Evolutionary conservation across 2,113 vertebrate species (phyloP).

Genomic region (Leucopternis melanops): DNA sequence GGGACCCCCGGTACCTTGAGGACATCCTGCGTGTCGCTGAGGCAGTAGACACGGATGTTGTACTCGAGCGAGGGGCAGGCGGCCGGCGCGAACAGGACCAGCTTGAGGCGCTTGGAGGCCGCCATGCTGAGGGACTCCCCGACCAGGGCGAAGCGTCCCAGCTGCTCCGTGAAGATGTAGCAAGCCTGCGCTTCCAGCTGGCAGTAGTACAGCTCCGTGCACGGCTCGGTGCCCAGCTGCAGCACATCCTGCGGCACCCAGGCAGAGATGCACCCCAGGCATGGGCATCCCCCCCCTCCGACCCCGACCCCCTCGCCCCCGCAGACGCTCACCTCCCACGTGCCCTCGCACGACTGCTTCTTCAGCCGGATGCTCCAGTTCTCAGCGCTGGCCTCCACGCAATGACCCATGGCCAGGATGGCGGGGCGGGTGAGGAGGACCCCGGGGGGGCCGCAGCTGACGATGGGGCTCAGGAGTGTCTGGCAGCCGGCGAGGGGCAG

Average conservation of each 20-base stretch:
- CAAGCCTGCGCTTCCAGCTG: conserved; percentile 92
- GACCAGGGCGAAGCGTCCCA: conserved; percentile 92
- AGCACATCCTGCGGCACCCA: conserved; percentile 83
- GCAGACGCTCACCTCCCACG: conserved; percentile 87
- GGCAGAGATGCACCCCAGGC: background rate
- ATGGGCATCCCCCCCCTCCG: background rate
- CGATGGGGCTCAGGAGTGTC: conserved; percentile 93
- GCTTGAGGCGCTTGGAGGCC: conserved; percentile 91
- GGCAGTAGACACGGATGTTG: conserved; percentile 96
- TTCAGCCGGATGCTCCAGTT: conserved; percentile 96
- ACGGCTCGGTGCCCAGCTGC: conserved; percentile 87
- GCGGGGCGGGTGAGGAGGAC: conserved; percentile 93
- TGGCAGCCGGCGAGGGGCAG: conserved; percentile 94
- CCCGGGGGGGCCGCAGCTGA: conserved; percentile 96
- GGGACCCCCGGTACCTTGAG: conserved; percentile 79
- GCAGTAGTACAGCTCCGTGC: conserved; percentile 92
- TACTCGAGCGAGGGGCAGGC: conserved; percentile 95
- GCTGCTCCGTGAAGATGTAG: conserved; percentile 92
- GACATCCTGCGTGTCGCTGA: conserved; percentile 92
- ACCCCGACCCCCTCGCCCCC: accelerated
- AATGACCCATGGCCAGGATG: conserved; percentile 96
- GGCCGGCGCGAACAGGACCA: conserved; percentile 90
- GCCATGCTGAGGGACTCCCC: conserved; percentile 96
- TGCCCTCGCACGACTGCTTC: conserved; percentile 94
- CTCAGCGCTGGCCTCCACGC: conserved; percentile 89